Percentiles rank a stretch among this genome's conserved stretches.
phyloP scores from a whole-genome alignment of 2,888 invertebrate species.

The Spodoptera picta region DNA sequence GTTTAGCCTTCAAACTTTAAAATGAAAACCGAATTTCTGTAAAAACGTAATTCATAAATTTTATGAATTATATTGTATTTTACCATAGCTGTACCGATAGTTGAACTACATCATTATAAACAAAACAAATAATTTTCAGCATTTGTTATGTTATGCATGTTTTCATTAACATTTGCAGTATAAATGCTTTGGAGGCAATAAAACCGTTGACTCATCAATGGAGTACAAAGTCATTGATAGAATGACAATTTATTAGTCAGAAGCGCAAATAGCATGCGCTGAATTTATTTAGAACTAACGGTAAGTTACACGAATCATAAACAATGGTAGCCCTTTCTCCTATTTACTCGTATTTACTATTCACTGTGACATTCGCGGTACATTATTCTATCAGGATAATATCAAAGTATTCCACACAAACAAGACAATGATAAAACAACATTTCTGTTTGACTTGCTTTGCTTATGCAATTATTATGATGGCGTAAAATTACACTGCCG shows the following conservation, averaged over 20 bases:
- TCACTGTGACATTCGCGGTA: conserved; percentile 27
- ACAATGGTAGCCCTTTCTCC: conserved; percentile 66
- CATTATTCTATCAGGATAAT: conserved; percentile 7
- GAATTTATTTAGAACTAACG: conserved; percentile 68
- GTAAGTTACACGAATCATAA: conserved; percentile 58
- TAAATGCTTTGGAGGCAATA: conserved; percentile 7
- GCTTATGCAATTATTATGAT: conserved; percentile 31
- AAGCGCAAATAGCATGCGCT: conserved; percentile 44
- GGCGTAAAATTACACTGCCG: conserved; percentile 17
- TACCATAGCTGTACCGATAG: conserved; percentile 12
- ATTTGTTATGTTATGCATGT: conserved; percentile 15
- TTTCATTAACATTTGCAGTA: conserved; percentile 10
- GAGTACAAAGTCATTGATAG: conserved; percentile 46
- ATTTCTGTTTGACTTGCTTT: conserved; percentile 8
- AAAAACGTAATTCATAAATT: too few species aligned
- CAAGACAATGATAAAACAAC: conserved; percentile 3
- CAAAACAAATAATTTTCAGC: conserved; percentile 30
- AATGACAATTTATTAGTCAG: conserved; percentile 50
- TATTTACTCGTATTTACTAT: conserved; percentile 51
- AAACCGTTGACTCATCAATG: conserved; percentile 45
- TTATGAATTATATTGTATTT: too few species aligned
- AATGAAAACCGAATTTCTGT: too few species aligned
- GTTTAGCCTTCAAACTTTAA: too few species aligned
- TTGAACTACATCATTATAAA: conserved; percentile 21
- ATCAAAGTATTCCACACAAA: conserved; percentile 12